Conservation (phyloP, 2,113 vertebrate species). For the Pelodiscus sinensis region DNA sequence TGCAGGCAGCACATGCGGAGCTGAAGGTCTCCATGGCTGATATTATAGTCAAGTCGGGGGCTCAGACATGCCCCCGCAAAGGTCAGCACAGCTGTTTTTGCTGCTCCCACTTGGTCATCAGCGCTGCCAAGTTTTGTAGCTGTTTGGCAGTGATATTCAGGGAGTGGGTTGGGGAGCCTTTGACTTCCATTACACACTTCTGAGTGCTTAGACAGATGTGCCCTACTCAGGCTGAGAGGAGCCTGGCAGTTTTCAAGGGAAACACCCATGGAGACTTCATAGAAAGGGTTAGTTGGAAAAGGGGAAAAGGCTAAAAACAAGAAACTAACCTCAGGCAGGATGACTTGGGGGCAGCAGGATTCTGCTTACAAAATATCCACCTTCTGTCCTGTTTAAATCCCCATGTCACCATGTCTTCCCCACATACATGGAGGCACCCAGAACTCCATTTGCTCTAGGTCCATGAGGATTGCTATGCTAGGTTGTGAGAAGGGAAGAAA, state of each 20-base stretch:
- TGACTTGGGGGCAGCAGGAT: neutral
- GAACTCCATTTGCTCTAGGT: neutral
- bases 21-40: neutral
- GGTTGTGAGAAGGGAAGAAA: neutral
- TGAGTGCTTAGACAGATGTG: neutral
- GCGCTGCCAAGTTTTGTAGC: rapidly evolving
- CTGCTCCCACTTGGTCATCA: neutral
- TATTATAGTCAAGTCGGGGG: neutral
- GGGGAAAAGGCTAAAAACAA: neutral
- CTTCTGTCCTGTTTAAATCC: neutral
- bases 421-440: neutral
- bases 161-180: neutral
- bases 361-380: neutral
- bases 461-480: neutral
- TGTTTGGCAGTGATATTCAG: neutral
- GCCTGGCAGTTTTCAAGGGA: neutral
- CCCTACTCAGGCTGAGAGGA: neutral
- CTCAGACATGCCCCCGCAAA: rapidly evolving
- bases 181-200: neutral
- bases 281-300: neutral
- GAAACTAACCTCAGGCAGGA: neutral
- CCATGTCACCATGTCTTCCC: neutral
- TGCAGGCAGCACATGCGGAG: rapidly evolving
- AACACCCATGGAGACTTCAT: neutral
- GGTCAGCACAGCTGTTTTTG: neutral